Conservation (phyloP, 2,113 vertebrate species). For the Gnathonemus echidnorhynchus region DNA sequence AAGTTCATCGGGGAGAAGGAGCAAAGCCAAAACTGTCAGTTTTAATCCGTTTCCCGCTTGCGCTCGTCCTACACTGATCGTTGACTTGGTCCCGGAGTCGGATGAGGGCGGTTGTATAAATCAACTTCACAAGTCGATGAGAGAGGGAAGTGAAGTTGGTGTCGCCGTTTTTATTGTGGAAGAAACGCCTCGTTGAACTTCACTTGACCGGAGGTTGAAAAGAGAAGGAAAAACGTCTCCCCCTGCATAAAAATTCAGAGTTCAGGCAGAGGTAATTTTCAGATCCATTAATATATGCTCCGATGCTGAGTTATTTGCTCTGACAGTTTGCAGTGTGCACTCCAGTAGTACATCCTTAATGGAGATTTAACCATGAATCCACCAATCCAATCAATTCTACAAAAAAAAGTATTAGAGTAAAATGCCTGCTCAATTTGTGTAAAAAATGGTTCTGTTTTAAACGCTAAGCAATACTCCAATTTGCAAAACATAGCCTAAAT, state of each 20-base stretch:
- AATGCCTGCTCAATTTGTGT: neutral
- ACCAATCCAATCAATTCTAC: neutral
- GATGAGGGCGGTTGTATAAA: neutral
- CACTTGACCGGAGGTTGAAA: constrained; percentile 10
- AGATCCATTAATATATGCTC: neutral
- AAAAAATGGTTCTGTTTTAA: neutral
- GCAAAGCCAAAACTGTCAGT: constrained; percentile 58
- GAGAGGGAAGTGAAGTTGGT: neutral
- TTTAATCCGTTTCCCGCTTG: constrained; percentile 48
- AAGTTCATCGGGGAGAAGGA: constrained; percentile 63
- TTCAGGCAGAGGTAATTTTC: neutral
- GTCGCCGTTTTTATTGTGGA: constrained; percentile 21
- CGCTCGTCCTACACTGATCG: neutral
- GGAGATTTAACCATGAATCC: neutral
- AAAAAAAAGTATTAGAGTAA: neutral
- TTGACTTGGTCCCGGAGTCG: neutral
- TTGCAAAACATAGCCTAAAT: neutral
- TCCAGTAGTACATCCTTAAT: neutral
- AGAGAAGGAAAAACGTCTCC: neutral
- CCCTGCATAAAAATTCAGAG: neutral
- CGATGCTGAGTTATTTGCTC: neutral
- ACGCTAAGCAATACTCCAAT: neutral
- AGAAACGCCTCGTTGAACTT: constrained; percentile 24
- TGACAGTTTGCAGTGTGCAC: neutral
- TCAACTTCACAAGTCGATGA: neutral